phyloP scores from a whole-genome alignment of 2,888 invertebrate species.

The Lepidonotus clava region DNA sequence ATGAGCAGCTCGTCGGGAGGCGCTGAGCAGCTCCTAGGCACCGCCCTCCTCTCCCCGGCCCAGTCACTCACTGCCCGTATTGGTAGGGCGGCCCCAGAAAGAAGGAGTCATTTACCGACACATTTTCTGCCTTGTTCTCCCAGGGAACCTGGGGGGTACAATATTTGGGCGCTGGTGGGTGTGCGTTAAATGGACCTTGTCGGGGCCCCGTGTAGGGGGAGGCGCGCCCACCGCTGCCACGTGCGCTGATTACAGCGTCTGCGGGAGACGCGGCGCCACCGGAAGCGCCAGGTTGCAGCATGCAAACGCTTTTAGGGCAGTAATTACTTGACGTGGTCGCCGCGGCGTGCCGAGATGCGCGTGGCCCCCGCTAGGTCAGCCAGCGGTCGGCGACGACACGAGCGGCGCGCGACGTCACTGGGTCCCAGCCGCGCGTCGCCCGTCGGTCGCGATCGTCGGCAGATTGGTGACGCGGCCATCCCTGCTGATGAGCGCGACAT shows the following conservation, averaged over 20 bases:
- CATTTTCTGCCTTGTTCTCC: no score
- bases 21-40: no score
- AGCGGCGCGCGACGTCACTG: not conserved
- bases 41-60: no score
- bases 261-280: not conserved
- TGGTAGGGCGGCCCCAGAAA: no score
- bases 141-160: no score
- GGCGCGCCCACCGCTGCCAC: not conserved
- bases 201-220: not conserved
- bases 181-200: no score
- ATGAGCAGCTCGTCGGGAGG: no score
- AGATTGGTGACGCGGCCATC: not conserved
- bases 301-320: slow-evolving; percentile 17
- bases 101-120: no score
- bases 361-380: not conserved
- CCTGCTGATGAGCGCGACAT: not conserved
- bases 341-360: not conserved
- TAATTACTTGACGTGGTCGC: not conserved
- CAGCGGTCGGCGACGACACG: not conserved
- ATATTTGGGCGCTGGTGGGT: no score
- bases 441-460: not conserved
- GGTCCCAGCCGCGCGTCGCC: not conserved
- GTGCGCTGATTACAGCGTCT: not conserved
- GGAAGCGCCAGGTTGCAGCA: not conserved
- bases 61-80: no score